Base-by-base conservation (phyloP, 2,888 invertebrate genomes). In the Melanostoma scalare region DNA sequence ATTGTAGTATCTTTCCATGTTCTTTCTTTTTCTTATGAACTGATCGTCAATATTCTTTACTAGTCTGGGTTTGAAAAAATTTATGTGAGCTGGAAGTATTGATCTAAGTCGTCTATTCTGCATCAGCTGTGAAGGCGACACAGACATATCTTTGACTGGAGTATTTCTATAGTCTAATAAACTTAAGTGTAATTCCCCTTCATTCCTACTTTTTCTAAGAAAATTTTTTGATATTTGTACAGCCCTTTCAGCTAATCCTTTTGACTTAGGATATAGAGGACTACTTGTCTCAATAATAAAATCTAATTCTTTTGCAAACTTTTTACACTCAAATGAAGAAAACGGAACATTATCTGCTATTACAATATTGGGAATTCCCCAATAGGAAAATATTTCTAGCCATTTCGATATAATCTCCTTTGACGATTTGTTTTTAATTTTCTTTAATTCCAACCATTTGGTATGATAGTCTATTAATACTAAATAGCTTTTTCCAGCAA, bases 101-200 rank as follows among this genome's bases (percentile, higher is more conserved):
- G 3, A 53, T 10, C 53, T 35, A 2, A 53, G 35, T 10, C 53
- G n/a, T 53, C 42, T 42, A 31, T 30, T 58, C 9, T 42, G 58
- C 42, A 58, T 58, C 2, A 42, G 9, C 40, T 58, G 40, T 30
- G 30, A 6, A 0, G 58, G 40, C 4, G 40, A 58, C 3, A 31
- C 30, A 2, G 31, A n/a, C 58, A 71, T 33, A 36, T 71, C 60
- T 31, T 71, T 60, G 9, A 60, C 60, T 10, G 60, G 50, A 4
- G 71, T 60, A 46, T 71, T 71, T 58, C n/a, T n/a, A n/a, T n/a
- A n/a, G n/a, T 69, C 69, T 30, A 69, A 58, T 58, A 69, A 20
- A 6, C 48, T 48, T 35, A 69, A 31, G n/a, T 48, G 48, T 10
- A 8, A 69, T 40, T 69, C 56, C 20, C 48, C 48, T 6, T 69